Percentiles rank a stretch among this genome's conserved stretches.
These are phyloP conservation scores for Cygnus atratus DNA, from an alignment of 2,113 vertebrate genomes.

Conservation along the genomic window DNA sequence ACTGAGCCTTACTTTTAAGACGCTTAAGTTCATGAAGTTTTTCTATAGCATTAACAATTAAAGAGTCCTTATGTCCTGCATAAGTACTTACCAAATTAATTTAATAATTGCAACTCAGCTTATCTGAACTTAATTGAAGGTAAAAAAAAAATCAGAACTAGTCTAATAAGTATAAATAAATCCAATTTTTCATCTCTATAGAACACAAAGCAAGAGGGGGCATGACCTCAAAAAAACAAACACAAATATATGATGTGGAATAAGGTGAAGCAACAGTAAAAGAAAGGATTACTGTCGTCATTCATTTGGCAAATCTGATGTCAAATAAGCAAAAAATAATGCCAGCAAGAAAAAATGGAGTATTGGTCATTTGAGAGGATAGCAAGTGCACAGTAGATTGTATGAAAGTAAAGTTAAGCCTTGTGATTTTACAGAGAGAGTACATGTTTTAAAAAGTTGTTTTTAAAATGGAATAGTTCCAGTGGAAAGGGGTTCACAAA, in stretches of 20 bases:
- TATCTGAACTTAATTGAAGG: neutral
- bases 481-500: neutral
- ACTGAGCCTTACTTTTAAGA: neutral
- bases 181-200: neutral
- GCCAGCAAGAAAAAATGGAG: neutral
- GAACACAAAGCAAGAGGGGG: neutral
- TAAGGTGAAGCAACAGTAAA: neutral
- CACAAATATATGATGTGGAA: neutral
- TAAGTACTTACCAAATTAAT: neutral
- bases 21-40: neutral
- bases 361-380: neutral
- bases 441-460: neutral
- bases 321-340: constrained; percentile 7
- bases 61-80: neutral
- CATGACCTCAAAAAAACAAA: neutral
- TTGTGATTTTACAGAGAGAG: neutral
- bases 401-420: neutral
- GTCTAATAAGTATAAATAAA: neutral
- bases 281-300: constrained; percentile 45
- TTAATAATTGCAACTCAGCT: neutral
- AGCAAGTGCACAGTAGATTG: neutral
- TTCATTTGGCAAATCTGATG: constrained; percentile 40
- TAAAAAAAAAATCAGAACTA: neutral
- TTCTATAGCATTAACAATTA: neutral
- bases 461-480: neutral